Conservation (phyloP, 1,140 invertebrate genomes). For the Drosophila murphyi region DNA sequence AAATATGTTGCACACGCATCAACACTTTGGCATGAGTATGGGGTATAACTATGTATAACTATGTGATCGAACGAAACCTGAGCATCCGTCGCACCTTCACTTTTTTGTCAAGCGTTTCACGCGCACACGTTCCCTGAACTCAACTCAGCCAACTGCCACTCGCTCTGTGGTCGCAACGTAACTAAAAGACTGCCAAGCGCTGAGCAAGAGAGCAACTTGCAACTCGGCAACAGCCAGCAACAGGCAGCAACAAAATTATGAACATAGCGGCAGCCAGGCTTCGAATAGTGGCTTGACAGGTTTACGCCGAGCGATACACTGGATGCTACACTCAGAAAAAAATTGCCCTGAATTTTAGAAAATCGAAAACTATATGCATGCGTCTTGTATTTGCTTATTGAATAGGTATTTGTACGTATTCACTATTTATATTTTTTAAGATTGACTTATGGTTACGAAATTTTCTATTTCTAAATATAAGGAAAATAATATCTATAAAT, state of each 20-base stretch:
- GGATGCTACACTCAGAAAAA: too few species aligned
- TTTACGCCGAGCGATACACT: slow-evolving; percentile 39
- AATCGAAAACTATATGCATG: too few species aligned
- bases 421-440: too few species aligned
- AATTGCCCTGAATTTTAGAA: too few species aligned
- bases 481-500: too few species aligned
- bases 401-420: too few species aligned
- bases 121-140: slow-evolving; percentile 33
- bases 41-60: slow-evolving; percentile 22
- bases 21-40: slow-evolving; percentile 19
- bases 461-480: too few species aligned
- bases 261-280: slow-evolving; percentile 51
- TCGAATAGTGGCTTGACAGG: slow-evolving; percentile 62
- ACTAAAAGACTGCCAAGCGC: slow-evolving; percentile 50
- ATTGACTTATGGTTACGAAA: too few species aligned
- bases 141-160: slow-evolving; percentile 42
- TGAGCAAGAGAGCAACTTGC: slow-evolving; percentile 35
- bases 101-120: slow-evolving; percentile 64
- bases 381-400: too few species aligned
- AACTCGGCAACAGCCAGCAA: slow-evolving; percentile 2
- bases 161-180: slow-evolving; percentile 70
- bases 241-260: slow-evolving; percentile 60
- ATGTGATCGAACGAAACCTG: slow-evolving; percentile 36
- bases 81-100: slow-evolving; percentile 67
- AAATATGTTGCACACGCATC: slow-evolving; percentile 25